Evolutionary conservation across 2,888 invertebrate species (phyloP), one percentile per base, ranked within the genome.

Genomic region (Eupithecia subumbrata): DNA sequence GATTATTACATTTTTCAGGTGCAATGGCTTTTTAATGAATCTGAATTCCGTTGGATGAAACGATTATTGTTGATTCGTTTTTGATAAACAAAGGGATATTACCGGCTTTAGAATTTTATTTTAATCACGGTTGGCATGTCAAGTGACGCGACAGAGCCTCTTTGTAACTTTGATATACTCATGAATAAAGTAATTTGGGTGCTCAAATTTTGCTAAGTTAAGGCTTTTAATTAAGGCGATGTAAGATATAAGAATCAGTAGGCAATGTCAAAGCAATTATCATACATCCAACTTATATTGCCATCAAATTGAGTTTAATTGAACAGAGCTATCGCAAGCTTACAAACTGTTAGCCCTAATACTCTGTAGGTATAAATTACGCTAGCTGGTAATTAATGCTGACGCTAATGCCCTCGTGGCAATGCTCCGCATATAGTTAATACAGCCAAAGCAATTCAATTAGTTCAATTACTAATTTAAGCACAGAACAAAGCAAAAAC

Each of bases 1-100:
- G n/a, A n/a, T n/a, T n/a, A n/a, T n/a, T n/a, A n/a, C 89, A 90
- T 90, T 90, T 85, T 90, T 87, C 88, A 87, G 87, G 87, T 81
- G 80, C 79, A 80, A 80, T 80, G 77, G 76, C 72, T 70, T 75
- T 78, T 75, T 77, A 76, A 78, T 78, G 75, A 72, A 71, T 66
- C 71, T 73, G 71, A 75, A 80, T 76, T 74, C 48, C 25, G 60
- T 66, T 71, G 71, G 71, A 37, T 71, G 63, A 72, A 72, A 30
- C 72, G 72, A 75, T 75, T 75, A 71, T 40, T 72, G 71, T 71
- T 69, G 72, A 69, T 63, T 69, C 63, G 34, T 69, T 72, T 71
- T 48, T 40, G 37, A 75, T 69, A 74, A 69, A 69, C 45, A 73
- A 60, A 9, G n/a, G 72, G 30, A 72, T 69, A 67, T 71, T 68